Evolutionary conservation across 2,797 vertebrate genomes (phyloP), one percentile per base, ranked within the genome.

Genomic region (Florisuga fusca): DNA sequence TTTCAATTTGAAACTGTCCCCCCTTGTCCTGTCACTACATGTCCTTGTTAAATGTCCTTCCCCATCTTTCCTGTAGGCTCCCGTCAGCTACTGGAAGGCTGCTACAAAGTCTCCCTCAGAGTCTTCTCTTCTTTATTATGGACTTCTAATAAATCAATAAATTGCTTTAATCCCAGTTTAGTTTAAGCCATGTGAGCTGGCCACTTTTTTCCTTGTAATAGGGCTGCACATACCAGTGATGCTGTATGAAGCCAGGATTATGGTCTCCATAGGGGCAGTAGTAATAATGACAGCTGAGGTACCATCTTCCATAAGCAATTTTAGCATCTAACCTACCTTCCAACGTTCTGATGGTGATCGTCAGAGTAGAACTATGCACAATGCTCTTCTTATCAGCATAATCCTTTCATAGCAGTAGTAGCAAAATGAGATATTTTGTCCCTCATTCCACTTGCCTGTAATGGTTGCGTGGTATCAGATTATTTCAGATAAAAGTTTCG

Each of bases 401-500:
- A 79, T 66, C 51, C 12, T 77, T 67, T 34, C 46, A 22, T 9
- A 81, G 41, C 34, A 69, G n/a, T 25, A 34, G 45, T 76, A 87
- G 63, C 45, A 53, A 45, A 53, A 45, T 45, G 36, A 58, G 8
- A 54, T 7, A 15, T 72, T 67, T 83, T 76, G 17, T 45, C 20
- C 31, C 57, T 33, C 14, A 75, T 90, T 84, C 43, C 36, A 43
- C 21, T 54, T 72, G 36, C 61, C 61, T 92, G 54, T 31, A 88
- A 69, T 6, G 3, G 54, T 61, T 84, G 43, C 43, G 46, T 1
- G 1, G 34, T 21, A 48, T 59, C 31, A 48, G 31, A 50, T 90
- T 90, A 63, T 90, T 94, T 89, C 59, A 62, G 59, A 45, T 29
- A 59, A 69, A 90, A 79, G 45, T 84, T 95, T 74, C 78, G n/a